A percentile compares a stretch with the other conserved stretches of the same genome.
Conservation (phyloP, 1,140 invertebrate species). For the Spodoptera frugiperda region DNA sequence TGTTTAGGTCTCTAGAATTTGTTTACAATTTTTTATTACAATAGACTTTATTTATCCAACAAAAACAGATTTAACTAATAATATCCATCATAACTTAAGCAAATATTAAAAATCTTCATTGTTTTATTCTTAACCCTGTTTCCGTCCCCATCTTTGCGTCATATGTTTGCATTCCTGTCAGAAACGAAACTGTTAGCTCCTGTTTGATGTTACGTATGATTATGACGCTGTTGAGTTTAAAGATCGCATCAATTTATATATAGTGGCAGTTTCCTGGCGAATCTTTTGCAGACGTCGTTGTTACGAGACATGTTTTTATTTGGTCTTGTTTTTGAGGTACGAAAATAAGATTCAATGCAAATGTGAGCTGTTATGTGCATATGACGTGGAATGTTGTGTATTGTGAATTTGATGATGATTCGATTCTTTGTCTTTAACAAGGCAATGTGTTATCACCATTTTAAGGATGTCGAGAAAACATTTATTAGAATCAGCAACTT, state of each 20-base stretch:
- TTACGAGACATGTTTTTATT: neutral
- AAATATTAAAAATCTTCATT: neutral
- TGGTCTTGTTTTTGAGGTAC: neutral
- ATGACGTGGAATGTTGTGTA: neutral
- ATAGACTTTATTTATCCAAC: too few relatives aligned
- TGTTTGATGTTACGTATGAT: slow-evolving; percentile 34
- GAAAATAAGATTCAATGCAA: neutral
- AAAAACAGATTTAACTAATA: too few relatives aligned
- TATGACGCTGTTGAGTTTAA: slow-evolving; percentile 28
- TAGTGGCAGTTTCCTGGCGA: slow-evolving; percentile 28
- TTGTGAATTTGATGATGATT: neutral
- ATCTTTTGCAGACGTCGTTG: slow-evolving; percentile 10
- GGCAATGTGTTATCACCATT: too few relatives aligned
- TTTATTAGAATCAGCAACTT: too few relatives aligned
- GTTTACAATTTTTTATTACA: too few relatives aligned
- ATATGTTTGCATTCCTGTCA: slow-evolving; percentile 5
- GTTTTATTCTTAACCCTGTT: neutral
- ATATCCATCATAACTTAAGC: too few relatives aligned
- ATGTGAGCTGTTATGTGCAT: too few relatives aligned
- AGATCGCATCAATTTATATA: slow-evolving; percentile 41
- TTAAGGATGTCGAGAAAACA: neutral
- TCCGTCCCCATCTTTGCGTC: too few relatives aligned
- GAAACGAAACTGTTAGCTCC: slow-evolving; percentile 1
- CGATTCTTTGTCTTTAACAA: neutral
- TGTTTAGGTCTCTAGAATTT: too few relatives aligned